Evolutionary conservation across 2,888 invertebrate species (phyloP).

Genomic region (Beris chalybata): DNA sequence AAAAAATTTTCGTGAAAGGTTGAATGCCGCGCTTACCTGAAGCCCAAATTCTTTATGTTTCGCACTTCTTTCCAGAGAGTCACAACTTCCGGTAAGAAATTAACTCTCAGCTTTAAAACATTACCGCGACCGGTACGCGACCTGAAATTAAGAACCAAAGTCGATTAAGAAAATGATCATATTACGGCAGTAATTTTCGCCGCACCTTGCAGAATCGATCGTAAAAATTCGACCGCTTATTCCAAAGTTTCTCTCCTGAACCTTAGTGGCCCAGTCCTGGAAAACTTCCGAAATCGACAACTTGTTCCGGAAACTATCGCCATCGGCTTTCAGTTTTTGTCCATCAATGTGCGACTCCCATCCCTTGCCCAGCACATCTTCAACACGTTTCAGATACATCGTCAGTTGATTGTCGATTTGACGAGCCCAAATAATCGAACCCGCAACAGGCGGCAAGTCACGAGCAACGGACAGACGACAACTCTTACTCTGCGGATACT

Average conservation of each 20-base stretch:
- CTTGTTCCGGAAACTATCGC: constrained; percentile 95
- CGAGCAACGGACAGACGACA: constrained; percentile 87
- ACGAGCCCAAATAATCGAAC: constrained; percentile 98
- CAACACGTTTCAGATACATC: constrained; percentile 93
- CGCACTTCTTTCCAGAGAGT: constrained; percentile 97
- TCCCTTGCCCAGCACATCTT: constrained; percentile 96
- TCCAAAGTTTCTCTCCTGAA: constrained; percentile 91
- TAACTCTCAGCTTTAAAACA: constrained; percentile 86
- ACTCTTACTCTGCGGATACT: constrained; percentile 94
- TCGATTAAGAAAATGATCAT: background rate
- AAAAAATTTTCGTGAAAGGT: too few species aligned
- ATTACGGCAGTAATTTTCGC: too few species aligned
- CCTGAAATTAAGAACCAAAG: constrained; percentile 5
- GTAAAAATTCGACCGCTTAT: constrained; percentile 93
- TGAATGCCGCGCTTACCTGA: constrained; percentile 60
- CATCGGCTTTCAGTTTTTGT: constrained; percentile 94
- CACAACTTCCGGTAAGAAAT: constrained; percentile 97
- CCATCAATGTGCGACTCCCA: constrained; percentile 99
- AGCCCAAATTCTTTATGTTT: constrained; percentile 92
- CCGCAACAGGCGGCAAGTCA: constrained; percentile 95
- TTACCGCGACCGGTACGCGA: constrained; percentile 77
- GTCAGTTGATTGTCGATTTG: constrained; percentile 97
- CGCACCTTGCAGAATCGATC: constrained; percentile 73
- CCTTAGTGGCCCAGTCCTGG: constrained; percentile 95
- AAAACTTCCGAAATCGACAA: constrained; percentile 96